These are phyloP conservation scores for Zoanthus sansibaricus DNA, from an alignment of 92 coral and sea anemone species.

Conservation along the genomic window DNA sequence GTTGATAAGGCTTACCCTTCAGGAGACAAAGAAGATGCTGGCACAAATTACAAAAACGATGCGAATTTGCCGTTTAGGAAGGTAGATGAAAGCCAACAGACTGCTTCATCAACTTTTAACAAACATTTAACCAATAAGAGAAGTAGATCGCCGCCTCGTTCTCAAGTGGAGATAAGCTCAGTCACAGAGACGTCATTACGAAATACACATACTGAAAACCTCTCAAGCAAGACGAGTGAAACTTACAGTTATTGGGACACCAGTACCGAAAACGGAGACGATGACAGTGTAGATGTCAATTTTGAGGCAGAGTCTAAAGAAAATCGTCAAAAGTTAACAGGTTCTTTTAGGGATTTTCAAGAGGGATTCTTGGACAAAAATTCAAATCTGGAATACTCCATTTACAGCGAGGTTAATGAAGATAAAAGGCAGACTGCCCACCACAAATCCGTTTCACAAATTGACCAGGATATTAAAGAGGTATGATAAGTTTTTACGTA, in stretches of 20 bases:
- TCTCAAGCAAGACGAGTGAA: not conserved
- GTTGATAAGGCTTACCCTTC: not conserved
- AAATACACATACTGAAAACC: not conserved
- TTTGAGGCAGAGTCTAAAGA: constrained; percentile 1
- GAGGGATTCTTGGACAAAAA: not conserved
- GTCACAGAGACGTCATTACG: not conserved
- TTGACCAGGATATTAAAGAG: too few relatives aligned
- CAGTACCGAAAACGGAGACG: not conserved
- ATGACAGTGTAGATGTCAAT: not conserved
- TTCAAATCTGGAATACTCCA: not conserved
- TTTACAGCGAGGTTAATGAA: not conserved
- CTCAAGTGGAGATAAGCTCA: not conserved
- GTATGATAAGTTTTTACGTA: too few relatives aligned
- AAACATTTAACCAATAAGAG: not conserved
- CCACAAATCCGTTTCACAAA: too few relatives aligned
- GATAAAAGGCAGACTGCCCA: not conserved
- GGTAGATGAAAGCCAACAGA: not conserved
- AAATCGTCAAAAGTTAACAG: not conserved
- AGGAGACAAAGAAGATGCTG: not conserved
- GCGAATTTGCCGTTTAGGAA: constrained; percentile 4
- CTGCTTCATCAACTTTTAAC: not conserved
- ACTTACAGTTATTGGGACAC: not conserved
- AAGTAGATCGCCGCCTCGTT: not conserved
- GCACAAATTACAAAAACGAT: constrained; percentile 8
- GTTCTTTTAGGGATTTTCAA: not conserved